Evolutionary conservation across 2,797 vertebrate species (phyloP), one percentile per base, ranked within the genome.

Genomic region (Prunella strophiata): DNA sequence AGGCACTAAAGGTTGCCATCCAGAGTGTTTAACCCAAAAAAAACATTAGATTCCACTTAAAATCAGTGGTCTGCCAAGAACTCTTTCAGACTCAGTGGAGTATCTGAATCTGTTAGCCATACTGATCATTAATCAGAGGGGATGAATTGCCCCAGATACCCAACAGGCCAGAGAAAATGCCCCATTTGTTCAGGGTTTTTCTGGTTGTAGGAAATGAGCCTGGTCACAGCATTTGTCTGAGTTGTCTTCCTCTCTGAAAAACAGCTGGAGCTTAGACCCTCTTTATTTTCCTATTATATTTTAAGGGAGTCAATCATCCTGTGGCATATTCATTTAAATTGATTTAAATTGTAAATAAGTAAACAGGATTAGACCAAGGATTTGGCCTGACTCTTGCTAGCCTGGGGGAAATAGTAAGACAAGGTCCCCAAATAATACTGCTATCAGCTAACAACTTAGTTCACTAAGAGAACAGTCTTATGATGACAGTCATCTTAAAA

Each of bases 261-360:
- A 59, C 20, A 86, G n/a, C 40, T 88, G 55, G 55, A 82, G 21
- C 23, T 85, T n/a, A 76, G 40, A 72, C 27, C 2, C 16, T 93
- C 63, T 66, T 66, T 48, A 45, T 89, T 84, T 90, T 84, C 19
- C 45, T 63, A 36, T 47, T 86, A 14, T 57, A 45, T 79, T 84
- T 76, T 76, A 87, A 73, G 27, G 45, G 34, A 77, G 27, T 20
- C 27, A 77, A 30, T 91, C 93, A 88, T 80, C 43, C 38, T 38
- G 19, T 77, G 42, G 51, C 10, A 68, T 65, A 75, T 68, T 89
- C 9, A 88, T 94, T 94, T 91, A 84, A 86, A 88, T 88, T 66
- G 2, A 91, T 95, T 91, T 90, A 68, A 89, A 93, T 80, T 80
- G 57, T 89, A 93, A 91, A 91, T 86, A 95, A 70, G 48, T 88